Conservation (phyloP, 2,888 invertebrate species). For the Alviniconcha strummeri region DNA sequence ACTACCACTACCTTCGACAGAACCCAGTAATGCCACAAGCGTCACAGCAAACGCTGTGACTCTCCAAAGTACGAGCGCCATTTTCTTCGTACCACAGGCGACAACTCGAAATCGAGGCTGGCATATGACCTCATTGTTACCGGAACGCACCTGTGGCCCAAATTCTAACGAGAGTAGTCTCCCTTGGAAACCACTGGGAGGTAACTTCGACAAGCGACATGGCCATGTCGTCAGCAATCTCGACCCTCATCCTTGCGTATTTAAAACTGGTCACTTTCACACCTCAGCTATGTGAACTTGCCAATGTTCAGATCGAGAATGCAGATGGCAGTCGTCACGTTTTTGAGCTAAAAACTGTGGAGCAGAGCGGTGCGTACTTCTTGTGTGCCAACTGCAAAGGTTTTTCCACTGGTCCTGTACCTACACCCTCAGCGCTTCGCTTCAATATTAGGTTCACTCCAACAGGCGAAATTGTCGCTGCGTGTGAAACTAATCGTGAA, state of each 20-base stretch:
- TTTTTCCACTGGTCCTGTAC: slow-evolving; percentile 13
- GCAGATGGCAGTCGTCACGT: slow-evolving; percentile 63
- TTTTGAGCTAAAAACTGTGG: slow-evolving; percentile 57
- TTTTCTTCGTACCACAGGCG: not conserved
- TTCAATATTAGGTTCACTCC: slow-evolving; percentile 56
- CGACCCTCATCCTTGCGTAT: slow-evolving; percentile 7
- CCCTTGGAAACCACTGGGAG: slow-evolving; percentile 21
- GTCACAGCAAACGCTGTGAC: not conserved
- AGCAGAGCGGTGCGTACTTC: slow-evolving; percentile 38
- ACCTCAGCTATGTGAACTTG: slow-evolving; percentile 46
- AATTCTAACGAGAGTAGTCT: not conserved
- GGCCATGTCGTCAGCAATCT: slow-evolving; percentile 21
- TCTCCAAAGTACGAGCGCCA: slow-evolving; percentile 22
- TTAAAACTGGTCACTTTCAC: not conserved
- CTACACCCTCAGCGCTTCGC: slow-evolving; percentile 44
- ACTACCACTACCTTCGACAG: slow-evolving; percentile 6
- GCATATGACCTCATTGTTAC: slow-evolving; percentile 28
- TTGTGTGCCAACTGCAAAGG: slow-evolving; percentile 28
- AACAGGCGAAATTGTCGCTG: slow-evolving; percentile 52
- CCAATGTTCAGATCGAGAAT: slow-evolving; percentile 62
- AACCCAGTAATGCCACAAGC: slow-evolving; percentile 9
- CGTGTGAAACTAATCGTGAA: slow-evolving; percentile 46
- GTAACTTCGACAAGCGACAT: slow-evolving; percentile 2
- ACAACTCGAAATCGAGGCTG: slow-evolving; percentile 34
- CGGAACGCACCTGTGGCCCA: not conserved